Evolutionary conservation across 2,888 invertebrate genomes (phyloP).

Genomic region (Ptilodon capucinus): DNA sequence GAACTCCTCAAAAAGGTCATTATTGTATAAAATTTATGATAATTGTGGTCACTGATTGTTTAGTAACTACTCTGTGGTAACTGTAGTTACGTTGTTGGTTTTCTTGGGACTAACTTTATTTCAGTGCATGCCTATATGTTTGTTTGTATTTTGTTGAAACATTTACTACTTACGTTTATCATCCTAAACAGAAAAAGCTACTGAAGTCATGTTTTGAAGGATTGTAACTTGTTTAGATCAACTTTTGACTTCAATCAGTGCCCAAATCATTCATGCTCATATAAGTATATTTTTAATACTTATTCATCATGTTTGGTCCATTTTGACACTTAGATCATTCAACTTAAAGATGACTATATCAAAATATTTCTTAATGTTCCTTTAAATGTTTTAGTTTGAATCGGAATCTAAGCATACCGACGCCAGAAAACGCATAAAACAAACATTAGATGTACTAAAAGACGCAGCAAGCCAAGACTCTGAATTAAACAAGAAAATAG

Average conservation of each 20-base stretch:
- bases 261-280: constrained; percentile 11
- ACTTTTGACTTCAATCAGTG: too few species aligned
- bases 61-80: constrained; percentile 23
- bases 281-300: constrained; percentile 3
- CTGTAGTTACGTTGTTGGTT: constrained; percentile 13
- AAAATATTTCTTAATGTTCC: background rate
- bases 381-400: constrained; percentile 57
- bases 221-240: constrained; percentile 1
- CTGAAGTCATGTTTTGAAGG: background rate
- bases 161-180: too few species aligned
- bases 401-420: constrained; percentile 60
- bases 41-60: constrained; percentile 44
- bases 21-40: constrained; percentile 42
- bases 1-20: constrained; percentile 79
- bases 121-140: constrained; percentile 35
- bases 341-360: background rate
- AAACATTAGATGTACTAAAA: constrained; percentile 67
- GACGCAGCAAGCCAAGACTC: constrained; percentile 72
- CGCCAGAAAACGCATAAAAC: constrained; percentile 50
- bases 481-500: constrained; percentile 69
- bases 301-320: constrained; percentile 60
- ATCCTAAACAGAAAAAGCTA: too few species aligned
- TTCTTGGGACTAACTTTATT: constrained; percentile 29
- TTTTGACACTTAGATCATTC: constrained; percentile 27
- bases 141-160: background rate